phyloP scores from a whole-genome alignment of 2,113 vertebrate genomes.

The Orcinus orca region DNA sequence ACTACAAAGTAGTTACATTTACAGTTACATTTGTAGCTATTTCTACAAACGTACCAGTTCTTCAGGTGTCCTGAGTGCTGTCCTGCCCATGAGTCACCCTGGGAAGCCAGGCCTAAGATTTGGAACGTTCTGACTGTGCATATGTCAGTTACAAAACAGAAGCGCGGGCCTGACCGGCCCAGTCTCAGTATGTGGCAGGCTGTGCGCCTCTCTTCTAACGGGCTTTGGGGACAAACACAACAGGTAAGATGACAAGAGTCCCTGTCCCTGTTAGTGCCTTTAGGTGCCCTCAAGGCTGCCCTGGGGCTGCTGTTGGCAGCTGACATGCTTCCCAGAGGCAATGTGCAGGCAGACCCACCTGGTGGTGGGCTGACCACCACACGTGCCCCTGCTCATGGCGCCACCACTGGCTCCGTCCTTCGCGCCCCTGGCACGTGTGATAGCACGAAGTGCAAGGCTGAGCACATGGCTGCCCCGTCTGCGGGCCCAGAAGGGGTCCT shows the following conservation, averaged over 20 bases:
- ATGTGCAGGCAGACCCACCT: neutral
- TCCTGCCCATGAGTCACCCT: neutral
- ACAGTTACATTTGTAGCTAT: neutral
- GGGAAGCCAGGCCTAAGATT: neutral
- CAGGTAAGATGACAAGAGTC: neutral
- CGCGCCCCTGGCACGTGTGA: neutral
- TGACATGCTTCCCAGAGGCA: neutral
- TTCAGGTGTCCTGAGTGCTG: neutral
- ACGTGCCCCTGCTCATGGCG: neutral
- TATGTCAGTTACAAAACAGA: too few relatives aligned
- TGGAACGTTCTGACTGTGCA: rapidly evolving
- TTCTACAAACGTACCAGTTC: neutral
- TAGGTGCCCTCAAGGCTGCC: neutral
- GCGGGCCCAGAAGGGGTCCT: neutral
- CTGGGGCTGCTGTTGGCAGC: neutral
- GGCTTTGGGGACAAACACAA: neutral
- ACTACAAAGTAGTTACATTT: too few relatives aligned
- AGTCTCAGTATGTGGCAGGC: rapidly evolving
- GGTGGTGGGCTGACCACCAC: neutral
- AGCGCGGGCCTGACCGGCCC: rapidly evolving
- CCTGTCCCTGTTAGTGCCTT: too few relatives aligned
- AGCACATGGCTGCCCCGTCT: rapidly evolving
- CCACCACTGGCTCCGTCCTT: neutral
- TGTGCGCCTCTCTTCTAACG: neutral
- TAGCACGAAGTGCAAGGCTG: neutral